Conservation (phyloP, 2,888 invertebrate species). For the Latheticus oryzae region DNA sequence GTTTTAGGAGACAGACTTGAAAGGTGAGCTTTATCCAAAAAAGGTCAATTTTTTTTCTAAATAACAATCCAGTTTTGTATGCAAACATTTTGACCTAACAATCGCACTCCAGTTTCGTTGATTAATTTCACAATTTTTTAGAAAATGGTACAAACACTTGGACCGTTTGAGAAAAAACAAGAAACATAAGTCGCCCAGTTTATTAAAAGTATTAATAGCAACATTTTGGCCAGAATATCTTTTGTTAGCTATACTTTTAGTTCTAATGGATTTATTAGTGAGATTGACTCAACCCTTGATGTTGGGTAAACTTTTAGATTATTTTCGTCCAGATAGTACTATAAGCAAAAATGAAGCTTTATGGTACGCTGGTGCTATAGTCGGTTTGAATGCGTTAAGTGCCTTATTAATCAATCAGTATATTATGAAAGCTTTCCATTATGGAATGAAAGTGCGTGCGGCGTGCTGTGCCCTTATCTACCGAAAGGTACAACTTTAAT, state of each 20-base stretch:
- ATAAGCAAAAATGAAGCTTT: slow-evolving; percentile 71
- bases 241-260: slow-evolving; percentile 71
- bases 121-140: slow-evolving; percentile 60
- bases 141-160: slow-evolving; percentile 77
- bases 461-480: slow-evolving; percentile 87
- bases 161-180: slow-evolving; percentile 69
- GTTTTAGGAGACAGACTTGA: slow-evolving; percentile 76
- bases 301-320: slow-evolving; percentile 74
- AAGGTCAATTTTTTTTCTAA: too few species aligned
- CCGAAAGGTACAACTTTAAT: slow-evolving; percentile 78
- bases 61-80: slow-evolving; percentile 31
- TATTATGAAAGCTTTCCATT: slow-evolving; percentile 76
- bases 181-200: slow-evolving; percentile 71
- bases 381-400: slow-evolving; percentile 69
- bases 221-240: slow-evolving; percentile 78
- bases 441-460: slow-evolving; percentile 85
- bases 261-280: slow-evolving; percentile 70
- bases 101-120: background rate
- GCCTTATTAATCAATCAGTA: slow-evolving; percentile 76
- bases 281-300: slow-evolving; percentile 76
- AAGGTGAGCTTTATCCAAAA: slow-evolving; percentile 67
- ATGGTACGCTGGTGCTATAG: slow-evolving; percentile 72
- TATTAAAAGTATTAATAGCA: slow-evolving; percentile 74
- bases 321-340: slow-evolving; percentile 70
- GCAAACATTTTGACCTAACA: slow-evolving; percentile 21